phyloP scores from a whole-genome alignment of 2,113 vertebrate genomes.

The Hypocryptadius cinnamomeus region DNA sequence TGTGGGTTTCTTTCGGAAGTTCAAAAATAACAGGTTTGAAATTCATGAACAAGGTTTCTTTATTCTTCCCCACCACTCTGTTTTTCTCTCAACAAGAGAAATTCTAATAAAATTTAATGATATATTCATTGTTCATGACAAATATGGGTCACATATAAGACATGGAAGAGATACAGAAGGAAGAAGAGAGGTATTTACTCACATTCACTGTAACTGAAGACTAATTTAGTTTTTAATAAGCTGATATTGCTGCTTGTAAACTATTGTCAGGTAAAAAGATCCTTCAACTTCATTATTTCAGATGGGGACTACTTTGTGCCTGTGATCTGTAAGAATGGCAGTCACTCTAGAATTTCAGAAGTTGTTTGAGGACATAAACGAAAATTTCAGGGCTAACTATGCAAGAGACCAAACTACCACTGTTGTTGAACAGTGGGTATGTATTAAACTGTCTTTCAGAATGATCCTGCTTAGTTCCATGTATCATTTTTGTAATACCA shows the following conservation, averaged over 20 bases:
- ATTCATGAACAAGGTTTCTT: background rate
- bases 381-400: background rate
- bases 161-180: background rate
- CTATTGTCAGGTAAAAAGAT: background rate
- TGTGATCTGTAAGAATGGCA: background rate
- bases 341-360: background rate
- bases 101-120: background rate
- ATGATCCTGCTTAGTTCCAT: background rate
- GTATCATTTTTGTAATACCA: background rate
- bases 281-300: background rate
- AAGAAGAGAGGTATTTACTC: background rate
- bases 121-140: background rate
- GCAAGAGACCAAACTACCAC: background rate
- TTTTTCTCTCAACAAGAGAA: background rate
- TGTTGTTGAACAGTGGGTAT: background rate
- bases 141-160: background rate
- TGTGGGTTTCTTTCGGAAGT: background rate
- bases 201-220: background rate
- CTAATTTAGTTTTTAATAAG: background rate
- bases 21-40: background rate
- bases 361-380: background rate
- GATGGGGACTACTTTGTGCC: background rate
- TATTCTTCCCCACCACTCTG: accelerated
- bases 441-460: background rate
- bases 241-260: background rate